Evolutionary conservation across 1,140 invertebrate species (phyloP).

Genomic region (Aphis gossypii): DNA sequence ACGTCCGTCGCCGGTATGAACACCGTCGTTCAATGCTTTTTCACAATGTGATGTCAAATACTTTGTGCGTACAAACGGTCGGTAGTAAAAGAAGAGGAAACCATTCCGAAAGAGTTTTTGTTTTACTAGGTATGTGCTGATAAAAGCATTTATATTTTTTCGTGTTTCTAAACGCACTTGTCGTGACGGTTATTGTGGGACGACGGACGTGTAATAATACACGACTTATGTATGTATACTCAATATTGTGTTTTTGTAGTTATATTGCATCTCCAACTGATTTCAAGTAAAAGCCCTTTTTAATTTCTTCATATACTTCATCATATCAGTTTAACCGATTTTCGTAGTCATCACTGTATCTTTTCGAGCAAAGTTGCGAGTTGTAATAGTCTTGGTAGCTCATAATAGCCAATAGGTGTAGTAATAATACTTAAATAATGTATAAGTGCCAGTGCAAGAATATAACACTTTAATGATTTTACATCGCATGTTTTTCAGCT

Average conservation of each 20-base stretch:
- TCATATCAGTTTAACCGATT: not conserved
- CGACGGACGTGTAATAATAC: not conserved
- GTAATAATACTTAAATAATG: not conserved
- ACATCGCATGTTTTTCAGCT: too few species aligned
- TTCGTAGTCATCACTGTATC: not conserved
- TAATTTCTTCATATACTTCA: not conserved
- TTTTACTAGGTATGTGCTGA: not conserved
- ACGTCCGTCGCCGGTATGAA: not conserved
- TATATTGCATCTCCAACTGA: not conserved
- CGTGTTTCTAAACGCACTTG: not conserved
- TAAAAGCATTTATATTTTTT: not conserved
- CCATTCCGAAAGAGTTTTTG: not conserved
- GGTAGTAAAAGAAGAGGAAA: not conserved
- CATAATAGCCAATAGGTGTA: not conserved
- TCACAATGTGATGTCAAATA: not conserved
- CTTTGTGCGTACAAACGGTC: not conserved
- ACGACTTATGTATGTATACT: not conserved
- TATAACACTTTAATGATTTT: not conserved
- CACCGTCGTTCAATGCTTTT: not conserved
- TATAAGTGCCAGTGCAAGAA: not conserved
- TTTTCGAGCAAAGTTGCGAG: not conserved
- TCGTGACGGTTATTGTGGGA: not conserved
- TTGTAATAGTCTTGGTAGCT: not conserved
- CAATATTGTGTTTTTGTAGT: not conserved
- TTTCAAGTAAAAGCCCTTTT: not conserved